Base-by-base conservation (phyloP, 2,113 vertebrate genomes). In the Tenebrosternarchus preto region DNA sequence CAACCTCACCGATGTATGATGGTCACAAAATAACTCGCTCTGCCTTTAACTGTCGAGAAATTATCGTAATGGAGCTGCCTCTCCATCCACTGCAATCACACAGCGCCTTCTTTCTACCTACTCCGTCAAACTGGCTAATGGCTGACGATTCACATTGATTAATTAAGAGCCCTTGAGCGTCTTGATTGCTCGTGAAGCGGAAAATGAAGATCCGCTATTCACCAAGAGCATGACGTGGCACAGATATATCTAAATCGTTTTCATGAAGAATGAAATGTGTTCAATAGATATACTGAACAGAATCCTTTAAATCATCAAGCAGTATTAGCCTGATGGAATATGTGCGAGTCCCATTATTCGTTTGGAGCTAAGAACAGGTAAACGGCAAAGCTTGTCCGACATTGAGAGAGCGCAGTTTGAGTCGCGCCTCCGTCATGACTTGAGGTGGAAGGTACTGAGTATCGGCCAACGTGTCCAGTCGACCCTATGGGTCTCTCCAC, bases 1-100 rank as follows among this genome's bases (percentile, higher is more conserved):
- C 6, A 74, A 24, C 53, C 46, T 66, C 17, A 53, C 43, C 50
- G 55, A 66, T 66, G 70, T 73, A 63, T 64, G 25, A 80, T 24
- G 22, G 60, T 27, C 59, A 80, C 33, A 70, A 73, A 20, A 50
- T 29, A 53, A 25, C 24, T 27, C 9, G 50, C 61, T 80, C n/a
- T n/a, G 24, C 46, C 39, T 53, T 17, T 11, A 80, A 73, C 60
- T 39, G 20, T 22, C 25, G 9, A 25, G 16, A 15, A 31, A 31
- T 66, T 17, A 31, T 27, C 24, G 3, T 64, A 64, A 31, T 20
- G 15, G 25, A 31, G 61, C 61, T 19, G 61, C 20, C 27, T 64
- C 61, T 31, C 5, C 64, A 36, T 36, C 19, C 33, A 11, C 29
- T 6, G 17, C 33, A 20, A n/a, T 67, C 64, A 67, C 31, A 36